Conservation (phyloP, 2,888 invertebrate species). For the Lycaena phlaeas region DNA sequence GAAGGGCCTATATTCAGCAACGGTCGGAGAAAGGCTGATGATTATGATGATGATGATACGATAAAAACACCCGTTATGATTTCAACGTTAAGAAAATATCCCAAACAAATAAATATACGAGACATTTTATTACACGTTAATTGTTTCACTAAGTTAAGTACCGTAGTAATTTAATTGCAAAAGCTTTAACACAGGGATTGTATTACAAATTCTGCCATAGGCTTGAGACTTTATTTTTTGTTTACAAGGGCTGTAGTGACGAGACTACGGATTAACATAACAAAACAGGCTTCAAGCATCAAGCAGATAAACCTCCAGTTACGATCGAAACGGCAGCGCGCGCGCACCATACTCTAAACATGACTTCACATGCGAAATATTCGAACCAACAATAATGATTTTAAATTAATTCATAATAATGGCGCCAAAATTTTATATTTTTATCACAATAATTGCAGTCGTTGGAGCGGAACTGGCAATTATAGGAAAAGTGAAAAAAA, state of each 20-base stretch:
- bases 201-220: conserved; percentile 2
- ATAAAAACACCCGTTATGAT: no score
- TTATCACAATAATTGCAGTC: conserved; percentile 28
- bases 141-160: not conserved
- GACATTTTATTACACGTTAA: not conserved
- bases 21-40: no score
- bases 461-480: conserved; percentile 44
- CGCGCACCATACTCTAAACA: conserved; percentile 31
- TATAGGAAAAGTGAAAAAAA: conserved; percentile 59
- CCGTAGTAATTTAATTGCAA: conserved; percentile 5
- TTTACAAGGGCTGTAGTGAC: conserved; percentile 48
- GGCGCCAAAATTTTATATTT: conserved; percentile 3
- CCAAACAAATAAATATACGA: no score
- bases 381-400: not conserved
- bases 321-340: conserved; percentile 56
- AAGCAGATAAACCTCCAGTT: conserved; percentile 62
- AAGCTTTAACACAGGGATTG: conserved; percentile 4
- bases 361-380: not conserved
- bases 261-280: conserved; percentile 51
- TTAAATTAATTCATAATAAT: conserved; percentile 1
- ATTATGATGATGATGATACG: no score
- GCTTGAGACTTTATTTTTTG: conserved; percentile 32
- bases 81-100: not conserved
- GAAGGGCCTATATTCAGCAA: no score
- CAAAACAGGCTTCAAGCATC: conserved; percentile 51